These are phyloP conservation scores for Heterochromis multidens DNA, from an alignment of 2,113 vertebrate genomes.

Conservation along the genomic window DNA sequence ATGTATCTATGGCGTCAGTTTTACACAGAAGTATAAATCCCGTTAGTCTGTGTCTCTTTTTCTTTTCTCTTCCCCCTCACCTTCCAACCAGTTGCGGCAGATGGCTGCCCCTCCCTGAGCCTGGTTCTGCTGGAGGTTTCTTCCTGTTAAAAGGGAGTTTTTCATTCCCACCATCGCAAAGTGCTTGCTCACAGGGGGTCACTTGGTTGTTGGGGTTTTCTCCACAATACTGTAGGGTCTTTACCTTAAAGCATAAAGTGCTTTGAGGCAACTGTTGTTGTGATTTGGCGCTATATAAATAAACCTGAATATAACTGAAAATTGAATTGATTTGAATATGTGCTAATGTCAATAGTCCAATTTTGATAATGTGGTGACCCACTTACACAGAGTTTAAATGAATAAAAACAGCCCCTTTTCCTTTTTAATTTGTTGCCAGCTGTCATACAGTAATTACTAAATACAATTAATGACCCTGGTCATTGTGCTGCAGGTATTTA, in stretches of 20 bases:
- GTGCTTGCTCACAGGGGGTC: not conserved
- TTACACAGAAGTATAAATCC: not conserved
- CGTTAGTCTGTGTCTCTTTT: rapidly evolving
- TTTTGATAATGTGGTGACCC: slow-evolving; percentile 16
- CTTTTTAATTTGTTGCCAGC: slow-evolving; percentile 27
- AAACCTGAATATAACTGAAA: not conserved
- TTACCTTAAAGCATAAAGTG: not conserved
- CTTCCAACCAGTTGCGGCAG: rapidly evolving
- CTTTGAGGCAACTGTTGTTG: not conserved
- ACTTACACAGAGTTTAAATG: slow-evolving; percentile 12
- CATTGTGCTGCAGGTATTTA: slow-evolving; percentile 50
- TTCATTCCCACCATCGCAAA: not conserved
- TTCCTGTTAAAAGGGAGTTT: not conserved
- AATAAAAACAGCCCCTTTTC: slow-evolving; percentile 20
- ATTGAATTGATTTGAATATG: not conserved
- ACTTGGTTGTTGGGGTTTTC: not conserved
- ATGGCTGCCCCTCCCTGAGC: not conserved
- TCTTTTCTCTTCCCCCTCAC: not conserved
- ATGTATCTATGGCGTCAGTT: not conserved
- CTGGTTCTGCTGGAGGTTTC: not conserved
- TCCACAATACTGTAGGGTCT: not conserved
- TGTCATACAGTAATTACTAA: slow-evolving; percentile 40
- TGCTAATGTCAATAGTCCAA: not conserved
- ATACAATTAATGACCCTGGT: slow-evolving; percentile 49
- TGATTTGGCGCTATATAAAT: not conserved